These are phyloP conservation scores for Heliconius charithonia DNA, from an alignment of 2,888 invertebrate species.

Conservation along the genomic window DNA sequence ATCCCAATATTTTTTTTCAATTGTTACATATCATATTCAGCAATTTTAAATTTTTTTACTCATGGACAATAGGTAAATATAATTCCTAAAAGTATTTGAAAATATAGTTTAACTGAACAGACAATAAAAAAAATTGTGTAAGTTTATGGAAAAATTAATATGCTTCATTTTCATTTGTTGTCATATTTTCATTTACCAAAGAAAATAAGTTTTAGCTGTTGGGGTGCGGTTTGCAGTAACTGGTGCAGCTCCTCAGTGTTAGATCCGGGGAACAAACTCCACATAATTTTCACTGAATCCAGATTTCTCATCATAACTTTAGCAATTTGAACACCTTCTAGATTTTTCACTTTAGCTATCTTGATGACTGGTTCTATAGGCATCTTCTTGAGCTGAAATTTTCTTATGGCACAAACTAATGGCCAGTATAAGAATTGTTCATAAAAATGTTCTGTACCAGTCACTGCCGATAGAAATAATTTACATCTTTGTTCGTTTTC, in stretches of 20 bases:
- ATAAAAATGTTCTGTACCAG: constrained; percentile 62
- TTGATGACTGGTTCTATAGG: constrained; percentile 57
- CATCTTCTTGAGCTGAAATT: constrained; percentile 60
- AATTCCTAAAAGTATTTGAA: not conserved
- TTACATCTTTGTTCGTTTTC: constrained; percentile 51
- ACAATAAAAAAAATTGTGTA: not conserved
- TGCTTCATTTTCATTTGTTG: not conserved
- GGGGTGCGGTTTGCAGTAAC: constrained; percentile 46
- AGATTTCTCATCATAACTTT: constrained; percentile 52
- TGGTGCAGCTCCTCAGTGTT: constrained; percentile 48
- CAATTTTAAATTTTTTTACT: not conserved
- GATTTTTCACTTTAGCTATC: constrained; percentile 61
- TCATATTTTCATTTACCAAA: constrained; percentile 33
- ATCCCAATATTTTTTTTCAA: not conserved
- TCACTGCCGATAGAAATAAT: constrained; percentile 60
- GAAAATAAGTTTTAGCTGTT: constrained; percentile 47
- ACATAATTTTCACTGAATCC: constrained; percentile 50
- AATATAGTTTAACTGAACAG: not conserved
- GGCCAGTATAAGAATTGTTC: constrained; percentile 63
- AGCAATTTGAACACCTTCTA: constrained; percentile 55
- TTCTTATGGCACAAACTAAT: constrained; percentile 60
- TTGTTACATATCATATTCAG: not conserved
- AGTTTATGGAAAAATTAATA: not conserved
- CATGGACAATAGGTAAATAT: not conserved
- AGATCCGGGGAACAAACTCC: constrained; percentile 55